Percentiles rank a stretch among this genome's conserved stretches.
Conservation (phyloP, 1,140 invertebrate species). For the Lucilia cuprina region DNA sequence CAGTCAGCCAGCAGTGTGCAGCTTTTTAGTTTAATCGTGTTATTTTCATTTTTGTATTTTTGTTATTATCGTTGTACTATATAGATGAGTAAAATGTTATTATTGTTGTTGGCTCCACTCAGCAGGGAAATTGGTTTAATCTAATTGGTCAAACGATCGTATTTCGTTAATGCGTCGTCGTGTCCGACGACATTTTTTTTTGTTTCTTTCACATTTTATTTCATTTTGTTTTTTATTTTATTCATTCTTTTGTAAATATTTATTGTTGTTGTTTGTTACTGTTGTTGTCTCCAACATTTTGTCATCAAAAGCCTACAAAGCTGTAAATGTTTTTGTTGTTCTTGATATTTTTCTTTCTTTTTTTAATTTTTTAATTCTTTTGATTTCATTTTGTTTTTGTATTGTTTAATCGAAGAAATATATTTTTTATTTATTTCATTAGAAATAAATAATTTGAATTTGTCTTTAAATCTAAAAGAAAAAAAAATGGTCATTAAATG, state of each 20-base stretch:
- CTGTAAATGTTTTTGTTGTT: not conserved
- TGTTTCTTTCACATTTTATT: not conserved
- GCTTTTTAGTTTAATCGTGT: not conserved
- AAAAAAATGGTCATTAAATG: too few relatives aligned
- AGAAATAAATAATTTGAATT: too few relatives aligned
- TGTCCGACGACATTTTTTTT: slow-evolving; percentile 12
- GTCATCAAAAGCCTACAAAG: not conserved
- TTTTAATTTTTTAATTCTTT: not conserved
- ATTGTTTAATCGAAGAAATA: not conserved
- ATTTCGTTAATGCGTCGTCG: slow-evolving; percentile 39
- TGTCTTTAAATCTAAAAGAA: too few relatives aligned
- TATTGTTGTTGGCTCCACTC: slow-evolving; percentile 40
- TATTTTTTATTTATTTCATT: too few relatives aligned
- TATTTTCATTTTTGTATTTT: not conserved
- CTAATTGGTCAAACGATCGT: slow-evolving; percentile 58
- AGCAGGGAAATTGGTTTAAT: slow-evolving; percentile 57
- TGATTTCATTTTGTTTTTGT: not conserved
- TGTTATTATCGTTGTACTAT: not conserved
- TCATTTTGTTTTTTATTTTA: slow-evolving; percentile 15
- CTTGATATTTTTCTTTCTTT: too few relatives aligned
- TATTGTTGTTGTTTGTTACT: slow-evolving; percentile 24
- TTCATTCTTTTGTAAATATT: slow-evolving; percentile 5
- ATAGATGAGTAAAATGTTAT: not conserved
- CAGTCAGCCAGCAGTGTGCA: not conserved
- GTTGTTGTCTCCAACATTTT: not conserved